These are phyloP conservation scores for Pangasianodon hypophthalmus DNA, from an alignment of 2,113 vertebrate genomes.

Conservation along the genomic window DNA sequence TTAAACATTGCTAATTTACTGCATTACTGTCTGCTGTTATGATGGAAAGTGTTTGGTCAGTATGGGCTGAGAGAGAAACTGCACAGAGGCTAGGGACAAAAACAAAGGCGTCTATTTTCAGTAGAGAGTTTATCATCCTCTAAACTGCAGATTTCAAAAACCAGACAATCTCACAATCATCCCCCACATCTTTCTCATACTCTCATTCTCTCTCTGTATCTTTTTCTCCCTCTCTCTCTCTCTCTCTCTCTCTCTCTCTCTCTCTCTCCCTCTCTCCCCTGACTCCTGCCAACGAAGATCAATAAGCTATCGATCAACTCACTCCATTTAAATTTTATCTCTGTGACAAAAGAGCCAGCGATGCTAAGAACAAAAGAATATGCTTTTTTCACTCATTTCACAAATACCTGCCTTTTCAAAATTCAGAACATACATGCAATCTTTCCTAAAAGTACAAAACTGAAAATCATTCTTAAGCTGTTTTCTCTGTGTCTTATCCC, in stretches of 20 bases:
- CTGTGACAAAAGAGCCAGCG: slow-evolving; percentile 76
- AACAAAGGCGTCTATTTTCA: slow-evolving; percentile 68
- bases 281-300: slow-evolving; percentile 76
- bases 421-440: slow-evolving; percentile 56
- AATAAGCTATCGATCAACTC: slow-evolving; percentile 82
- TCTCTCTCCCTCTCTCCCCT: slow-evolving; percentile 77
- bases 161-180: slow-evolving; percentile 72
- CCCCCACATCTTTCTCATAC: slow-evolving; percentile 60
- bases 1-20: not conserved
- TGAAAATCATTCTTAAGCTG: slow-evolving; percentile 23
- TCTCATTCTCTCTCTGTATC: slow-evolving; percentile 72
- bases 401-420: slow-evolving; percentile 69
- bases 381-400: slow-evolving; percentile 66
- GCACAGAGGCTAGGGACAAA: not conserved
- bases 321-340: slow-evolving; percentile 80
- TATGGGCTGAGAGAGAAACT: not conserved
- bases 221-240: slow-evolving; percentile 68
- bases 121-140: slow-evolving; percentile 77
- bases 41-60: not conserved
- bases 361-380: slow-evolving; percentile 72
- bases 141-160: slow-evolving; percentile 79
- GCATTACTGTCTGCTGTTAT: not conserved
- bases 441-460: slow-evolving; percentile 30
- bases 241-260: slow-evolving; percentile 70
- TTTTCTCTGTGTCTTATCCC: slow-evolving; percentile 15